phyloP scores from a whole-genome alignment of 2,797 vertebrate genomes.

The Spatula versicolor region DNA sequence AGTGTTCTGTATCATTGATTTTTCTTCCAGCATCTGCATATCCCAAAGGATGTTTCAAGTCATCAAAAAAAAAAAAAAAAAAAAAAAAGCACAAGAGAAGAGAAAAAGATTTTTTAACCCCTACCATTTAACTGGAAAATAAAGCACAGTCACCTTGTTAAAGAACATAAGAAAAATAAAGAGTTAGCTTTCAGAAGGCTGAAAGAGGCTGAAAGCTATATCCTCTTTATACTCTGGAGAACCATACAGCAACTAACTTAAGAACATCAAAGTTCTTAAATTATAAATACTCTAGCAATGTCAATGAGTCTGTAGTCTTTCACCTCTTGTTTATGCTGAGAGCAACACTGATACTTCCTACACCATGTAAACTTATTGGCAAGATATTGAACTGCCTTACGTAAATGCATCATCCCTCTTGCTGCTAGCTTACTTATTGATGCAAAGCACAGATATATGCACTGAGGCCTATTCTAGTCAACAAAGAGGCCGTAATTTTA shows the following conservation, averaged over 20 bases:
- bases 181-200: neutral
- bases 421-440: neutral
- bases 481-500: neutral
- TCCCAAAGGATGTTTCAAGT: neutral
- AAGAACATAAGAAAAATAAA: neutral
- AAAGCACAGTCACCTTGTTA: neutral
- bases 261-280: too few relatives aligned
- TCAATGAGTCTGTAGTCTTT: neutral
- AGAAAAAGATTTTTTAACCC: too few relatives aligned
- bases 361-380: neutral
- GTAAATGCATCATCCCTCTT: fast-evolving
- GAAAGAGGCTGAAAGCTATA: neutral
- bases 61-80: neutral
- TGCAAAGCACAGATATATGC: fast-evolving
- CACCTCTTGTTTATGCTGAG: neutral
- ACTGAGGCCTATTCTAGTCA: neutral
- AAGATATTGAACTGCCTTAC: neutral
- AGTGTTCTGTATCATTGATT: neutral
- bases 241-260: neutral
- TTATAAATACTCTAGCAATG: fast-evolving
- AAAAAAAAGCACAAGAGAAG: too few relatives aligned
- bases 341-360: neutral
- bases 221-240: neutral
- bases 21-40: neutral
- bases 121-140: neutral